These are phyloP conservation scores for Alouatta palliata DNA, from an alignment of 2,113 vertebrate species.

Conservation along the genomic window DNA sequence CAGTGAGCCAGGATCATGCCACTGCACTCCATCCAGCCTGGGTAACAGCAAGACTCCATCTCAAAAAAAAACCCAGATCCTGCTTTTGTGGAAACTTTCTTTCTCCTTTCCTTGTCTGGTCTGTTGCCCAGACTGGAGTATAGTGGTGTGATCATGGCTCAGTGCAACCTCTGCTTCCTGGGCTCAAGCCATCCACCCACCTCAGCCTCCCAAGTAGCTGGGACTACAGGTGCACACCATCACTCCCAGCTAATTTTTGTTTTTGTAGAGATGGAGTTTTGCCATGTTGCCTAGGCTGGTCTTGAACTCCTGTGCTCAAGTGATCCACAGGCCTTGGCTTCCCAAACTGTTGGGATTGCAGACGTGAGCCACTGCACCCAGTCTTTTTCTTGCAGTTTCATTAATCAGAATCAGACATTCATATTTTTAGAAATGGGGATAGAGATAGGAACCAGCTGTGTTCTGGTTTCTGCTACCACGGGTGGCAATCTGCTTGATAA, in stretches of 20 bases:
- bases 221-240: neutral
- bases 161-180: neutral
- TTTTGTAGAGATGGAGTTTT: neutral
- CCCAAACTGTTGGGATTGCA: neutral
- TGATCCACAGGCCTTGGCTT: neutral
- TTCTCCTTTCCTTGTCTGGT: too few relatives aligned
- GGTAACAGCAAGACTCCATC: too few relatives aligned
- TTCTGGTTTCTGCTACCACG: slow-evolving; percentile 34
- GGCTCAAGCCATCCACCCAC: neutral
- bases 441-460: slow-evolving; percentile 39
- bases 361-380: neutral
- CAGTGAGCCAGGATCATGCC: too few relatives aligned
- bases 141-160: neutral
- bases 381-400: slow-evolving; percentile 47
- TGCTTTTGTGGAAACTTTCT: slow-evolving; percentile 26
- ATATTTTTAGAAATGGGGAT: slow-evolving; percentile 49
- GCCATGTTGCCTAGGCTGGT: neutral
- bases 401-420: slow-evolving; percentile 48
- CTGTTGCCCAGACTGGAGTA: neutral
- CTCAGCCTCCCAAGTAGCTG: neutral
- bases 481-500: slow-evolving; percentile 27
- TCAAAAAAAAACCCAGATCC: neutral
- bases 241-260: neutral
- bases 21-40: too few relatives aligned
- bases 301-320: neutral